Conservation (phyloP, 92 coral and sea anemone genomes). For the Phymanthus crucifer region DNA sequence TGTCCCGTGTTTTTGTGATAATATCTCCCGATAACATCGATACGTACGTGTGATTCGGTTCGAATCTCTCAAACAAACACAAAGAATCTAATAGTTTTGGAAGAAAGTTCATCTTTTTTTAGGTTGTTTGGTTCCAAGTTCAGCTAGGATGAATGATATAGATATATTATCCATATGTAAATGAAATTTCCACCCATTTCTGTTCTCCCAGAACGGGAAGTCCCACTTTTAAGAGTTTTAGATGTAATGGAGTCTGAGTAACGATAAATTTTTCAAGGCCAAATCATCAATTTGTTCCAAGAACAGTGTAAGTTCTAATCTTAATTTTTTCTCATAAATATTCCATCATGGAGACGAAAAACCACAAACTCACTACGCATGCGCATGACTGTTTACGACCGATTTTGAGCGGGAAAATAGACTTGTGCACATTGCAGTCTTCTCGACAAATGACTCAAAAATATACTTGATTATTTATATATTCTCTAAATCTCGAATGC, state of each 20-base stretch:
- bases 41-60: background rate
- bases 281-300: background rate
- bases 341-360: background rate
- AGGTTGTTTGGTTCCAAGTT: background rate
- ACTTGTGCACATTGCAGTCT: background rate
- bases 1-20: background rate
- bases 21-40: background rate
- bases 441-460: background rate
- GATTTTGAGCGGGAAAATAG: background rate
- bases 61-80: conserved; percentile 2
- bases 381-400: background rate
- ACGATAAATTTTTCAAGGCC: background rate
- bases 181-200: no score
- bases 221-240: background rate
- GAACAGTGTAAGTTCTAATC: background rate
- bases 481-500: background rate
- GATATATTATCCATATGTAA: no score
- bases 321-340: background rate
- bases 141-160: background rate
- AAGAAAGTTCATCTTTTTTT: background rate
- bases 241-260: background rate
- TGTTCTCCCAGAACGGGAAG: background rate
- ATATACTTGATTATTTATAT: background rate
- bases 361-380: background rate
- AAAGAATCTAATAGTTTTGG: background rate